Evolutionary conservation across 2,113 vertebrate genomes (phyloP).

Genomic region (Chionodraco myersi): DNA sequence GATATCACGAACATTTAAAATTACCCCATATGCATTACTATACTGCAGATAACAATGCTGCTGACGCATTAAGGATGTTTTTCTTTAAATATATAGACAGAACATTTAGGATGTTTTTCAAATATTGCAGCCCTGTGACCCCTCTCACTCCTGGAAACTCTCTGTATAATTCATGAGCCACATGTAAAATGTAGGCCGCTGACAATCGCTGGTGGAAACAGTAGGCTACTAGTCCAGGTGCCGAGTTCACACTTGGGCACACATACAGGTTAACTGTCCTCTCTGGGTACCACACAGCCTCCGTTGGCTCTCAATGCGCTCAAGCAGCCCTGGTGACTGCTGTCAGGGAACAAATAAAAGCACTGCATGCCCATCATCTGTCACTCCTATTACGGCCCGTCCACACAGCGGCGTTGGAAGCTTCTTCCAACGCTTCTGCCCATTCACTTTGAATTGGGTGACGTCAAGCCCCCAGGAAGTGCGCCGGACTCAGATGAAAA

Average conservation of each 20-base stretch:
- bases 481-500: too few species aligned
- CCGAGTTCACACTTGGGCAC: slow-evolving; percentile 44
- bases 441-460: too few species aligned
- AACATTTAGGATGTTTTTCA: background rate
- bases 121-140: background rate
- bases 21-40: slow-evolving; percentile 1
- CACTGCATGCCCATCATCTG: slow-evolving; percentile 11
- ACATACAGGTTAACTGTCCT: slow-evolving; percentile 34
- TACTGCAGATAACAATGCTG: background rate
- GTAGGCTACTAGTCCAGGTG: slow-evolving; percentile 33
- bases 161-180: slow-evolving; percentile 76
- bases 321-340: slow-evolving; percentile 18
- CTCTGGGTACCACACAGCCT: background rate
- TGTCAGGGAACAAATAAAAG: slow-evolving; percentile 37
- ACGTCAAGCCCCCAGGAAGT: too few species aligned
- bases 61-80: background rate
- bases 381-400: background rate
- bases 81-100: background rate
- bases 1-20: slow-evolving; percentile 41
- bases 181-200: slow-evolving; percentile 74
- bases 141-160: slow-evolving; percentile 35
- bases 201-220: slow-evolving; percentile 45
- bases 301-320: too few species aligned
- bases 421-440: too few species aligned
- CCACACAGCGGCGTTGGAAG: too few species aligned